Conservation (phyloP, 2,113 vertebrate genomes). For the Tragelaphus strepsiceros region DNA sequence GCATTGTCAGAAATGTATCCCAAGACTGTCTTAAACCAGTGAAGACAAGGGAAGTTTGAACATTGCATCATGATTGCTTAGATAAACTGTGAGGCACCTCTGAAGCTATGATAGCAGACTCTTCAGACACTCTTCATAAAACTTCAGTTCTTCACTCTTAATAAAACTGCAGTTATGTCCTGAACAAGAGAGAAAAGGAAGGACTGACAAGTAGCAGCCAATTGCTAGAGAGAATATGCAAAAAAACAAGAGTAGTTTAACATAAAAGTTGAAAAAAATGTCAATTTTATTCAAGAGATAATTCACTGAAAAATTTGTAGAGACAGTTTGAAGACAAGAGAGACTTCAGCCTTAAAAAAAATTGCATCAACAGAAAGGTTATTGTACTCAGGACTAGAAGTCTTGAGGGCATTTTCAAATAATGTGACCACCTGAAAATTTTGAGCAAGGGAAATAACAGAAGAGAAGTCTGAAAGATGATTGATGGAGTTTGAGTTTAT, state of each 20-base stretch:
- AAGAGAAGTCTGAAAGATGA: background rate
- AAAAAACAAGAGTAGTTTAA: background rate
- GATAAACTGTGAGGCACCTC: background rate
- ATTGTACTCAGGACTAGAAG: background rate
- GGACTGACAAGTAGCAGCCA: background rate
- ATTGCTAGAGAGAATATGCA: background rate
- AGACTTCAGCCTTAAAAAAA: background rate
- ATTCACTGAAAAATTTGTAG: background rate
- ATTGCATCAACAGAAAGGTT: background rate
- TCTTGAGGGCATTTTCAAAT: constrained; percentile 5
- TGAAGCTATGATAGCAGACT: rapidly evolving
- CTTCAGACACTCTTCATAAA: background rate
- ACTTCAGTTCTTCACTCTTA: background rate
- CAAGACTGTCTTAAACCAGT: background rate
- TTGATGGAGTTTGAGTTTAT: background rate
- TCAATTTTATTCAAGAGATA: background rate
- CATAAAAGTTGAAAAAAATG: background rate
- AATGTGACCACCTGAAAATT: background rate
- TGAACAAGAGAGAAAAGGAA: background rate
- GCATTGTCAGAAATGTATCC: background rate
- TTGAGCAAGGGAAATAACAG: background rate
- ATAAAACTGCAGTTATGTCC: background rate
- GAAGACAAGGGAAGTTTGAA: background rate
- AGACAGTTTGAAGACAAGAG: background rate
- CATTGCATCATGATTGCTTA: background rate